These are phyloP conservation scores for Polypedilum pembai DNA, from an alignment of 1,140 invertebrate species.

Conservation along the genomic window DNA sequence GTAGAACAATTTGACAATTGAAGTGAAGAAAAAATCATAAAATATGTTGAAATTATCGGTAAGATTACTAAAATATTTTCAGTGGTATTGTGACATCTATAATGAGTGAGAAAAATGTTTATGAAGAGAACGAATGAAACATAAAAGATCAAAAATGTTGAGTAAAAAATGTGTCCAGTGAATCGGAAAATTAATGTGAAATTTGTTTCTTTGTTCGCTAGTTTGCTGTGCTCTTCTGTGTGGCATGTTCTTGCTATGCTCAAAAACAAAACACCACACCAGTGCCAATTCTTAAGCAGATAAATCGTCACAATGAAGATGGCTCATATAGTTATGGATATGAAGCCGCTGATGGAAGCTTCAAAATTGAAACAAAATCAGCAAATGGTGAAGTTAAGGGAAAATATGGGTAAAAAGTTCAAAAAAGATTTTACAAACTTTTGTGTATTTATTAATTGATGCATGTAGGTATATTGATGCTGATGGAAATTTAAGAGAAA, in stretches of 20 bases:
- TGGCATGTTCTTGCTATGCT: neutral
- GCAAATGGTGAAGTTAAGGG: constrained; percentile 73
- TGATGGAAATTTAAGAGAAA: constrained; percentile 57
- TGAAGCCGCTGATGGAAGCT: constrained; percentile 81
- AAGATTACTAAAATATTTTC: neutral
- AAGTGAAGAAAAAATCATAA: neutral
- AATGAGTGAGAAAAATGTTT: too few relatives aligned
- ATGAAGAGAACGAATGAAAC: too few relatives aligned
- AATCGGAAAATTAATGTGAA: constrained; percentile 5
- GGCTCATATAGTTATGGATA: constrained; percentile 83
- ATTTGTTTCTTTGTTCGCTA: neutral
- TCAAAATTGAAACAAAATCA: constrained; percentile 85
- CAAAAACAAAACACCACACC: constrained; percentile 48
- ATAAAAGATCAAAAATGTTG: neutral
- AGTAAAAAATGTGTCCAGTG: neutral
- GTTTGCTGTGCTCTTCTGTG: neutral
- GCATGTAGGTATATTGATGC: constrained; percentile 61
- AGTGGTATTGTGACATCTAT: neutral
- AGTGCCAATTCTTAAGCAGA: constrained; percentile 62
- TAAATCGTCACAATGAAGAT: constrained; percentile 71
- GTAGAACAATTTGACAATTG: neutral
- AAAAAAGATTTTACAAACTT: neutral
- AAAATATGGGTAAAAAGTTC: constrained; percentile 52
- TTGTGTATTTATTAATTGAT: constrained; percentile 35
- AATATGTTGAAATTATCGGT: constrained; percentile 13